These are phyloP conservation scores for Cheilinus undulatus DNA, from an alignment of 2,113 vertebrate species.

Conservation along the genomic window DNA sequence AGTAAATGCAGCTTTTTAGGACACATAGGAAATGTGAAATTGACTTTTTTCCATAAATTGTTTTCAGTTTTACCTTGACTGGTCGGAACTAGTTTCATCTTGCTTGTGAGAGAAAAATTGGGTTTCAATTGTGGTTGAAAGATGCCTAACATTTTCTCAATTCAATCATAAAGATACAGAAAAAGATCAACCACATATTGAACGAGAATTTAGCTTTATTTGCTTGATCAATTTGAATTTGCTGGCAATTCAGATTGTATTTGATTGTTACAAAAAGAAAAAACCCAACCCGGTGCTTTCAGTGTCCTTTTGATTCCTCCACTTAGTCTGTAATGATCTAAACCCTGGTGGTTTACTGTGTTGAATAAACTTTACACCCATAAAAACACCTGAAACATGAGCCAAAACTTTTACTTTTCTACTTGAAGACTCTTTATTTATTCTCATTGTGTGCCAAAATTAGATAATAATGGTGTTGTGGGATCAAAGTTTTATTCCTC, in stretches of 20 bases:
- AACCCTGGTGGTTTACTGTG: conserved; percentile 8
- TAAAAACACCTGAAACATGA: conserved; percentile 17
- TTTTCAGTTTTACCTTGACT: conserved; percentile 60
- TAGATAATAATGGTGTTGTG: conserved; percentile 8
- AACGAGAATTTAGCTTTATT: conserved; percentile 36
- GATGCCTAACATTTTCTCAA: neutral
- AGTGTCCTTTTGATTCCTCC: conserved; percentile 25
- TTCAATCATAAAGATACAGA: neutral
- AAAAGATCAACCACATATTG: conserved; percentile 47
- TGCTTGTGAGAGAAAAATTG: conserved; percentile 27
- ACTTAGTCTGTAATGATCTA: conserved; percentile 8
- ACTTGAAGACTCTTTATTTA: neutral
- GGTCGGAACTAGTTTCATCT: conserved; percentile 59
- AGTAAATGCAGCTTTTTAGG: conserved; percentile 1
- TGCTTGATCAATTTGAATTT: conserved; percentile 43
- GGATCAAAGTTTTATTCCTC: conserved; percentile 63
- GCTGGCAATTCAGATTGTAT: conserved; percentile 32
- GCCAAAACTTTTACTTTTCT: conserved; percentile 1
- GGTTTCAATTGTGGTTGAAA: conserved; percentile 60
- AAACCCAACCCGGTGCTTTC: conserved; percentile 22
- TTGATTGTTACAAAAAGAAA: conserved; percentile 6
- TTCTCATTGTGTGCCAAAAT: conserved; percentile 32
- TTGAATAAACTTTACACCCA: conserved; percentile 58
- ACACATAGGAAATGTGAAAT: conserved; percentile 15
- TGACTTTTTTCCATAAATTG: neutral